Evolutionary conservation across 2,797 vertebrate genomes (phyloP), one percentile per base, ranked within the genome.

Genomic region (Fratercula arctica): DNA sequence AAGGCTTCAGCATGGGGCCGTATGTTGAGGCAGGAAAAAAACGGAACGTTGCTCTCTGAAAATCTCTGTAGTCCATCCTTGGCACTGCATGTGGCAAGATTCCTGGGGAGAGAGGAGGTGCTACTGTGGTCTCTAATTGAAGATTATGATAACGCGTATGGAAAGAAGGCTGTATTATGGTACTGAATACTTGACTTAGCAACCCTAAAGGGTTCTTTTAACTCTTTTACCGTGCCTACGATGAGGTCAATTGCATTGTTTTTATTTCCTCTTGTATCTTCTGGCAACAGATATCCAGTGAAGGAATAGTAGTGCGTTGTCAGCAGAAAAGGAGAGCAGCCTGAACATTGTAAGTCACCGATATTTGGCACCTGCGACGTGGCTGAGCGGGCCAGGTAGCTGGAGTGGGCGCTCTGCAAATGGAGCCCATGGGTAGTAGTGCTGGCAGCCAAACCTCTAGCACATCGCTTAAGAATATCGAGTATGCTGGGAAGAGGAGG

Each of bases 381-480:
- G 57, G 25, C 26, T 37, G 25, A 93, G 81, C 6, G 53, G 48
- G 68, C 76, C 69, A 90, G 92, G 60, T 95, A 87, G 66, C 72
- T 83, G 74, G 46, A 77, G 48, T 75, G 31, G 82, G 18, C 70
- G 59, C 68, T 74, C 64, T 87, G 72, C 76, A 87, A 78, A 86
- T 69, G 43, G 69, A 92, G 74, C 90, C 63, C 74, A 15, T 57
- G 85, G 78, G 54, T 74, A 56, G 79, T 12, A 8, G 56, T 79
- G 72, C 82, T 96, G 89, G 90, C 92, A 90, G 72, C 61, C 85
- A 94, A 41, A 57, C 50, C 50, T 39, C 79, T 66, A 50, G 61
- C 48, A 20, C 24, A 61, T 82, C 86, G 59, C 81, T 97, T 96
- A 68, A 60, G 77, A 94, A 60, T 96, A 96, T 56, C 10, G 12